A percentile compares a stretch with the other conserved stretches of the same genome.
phyloP scores from a whole-genome alignment of 2,888 invertebrate species.

The Lasioglossum morio region DNA sequence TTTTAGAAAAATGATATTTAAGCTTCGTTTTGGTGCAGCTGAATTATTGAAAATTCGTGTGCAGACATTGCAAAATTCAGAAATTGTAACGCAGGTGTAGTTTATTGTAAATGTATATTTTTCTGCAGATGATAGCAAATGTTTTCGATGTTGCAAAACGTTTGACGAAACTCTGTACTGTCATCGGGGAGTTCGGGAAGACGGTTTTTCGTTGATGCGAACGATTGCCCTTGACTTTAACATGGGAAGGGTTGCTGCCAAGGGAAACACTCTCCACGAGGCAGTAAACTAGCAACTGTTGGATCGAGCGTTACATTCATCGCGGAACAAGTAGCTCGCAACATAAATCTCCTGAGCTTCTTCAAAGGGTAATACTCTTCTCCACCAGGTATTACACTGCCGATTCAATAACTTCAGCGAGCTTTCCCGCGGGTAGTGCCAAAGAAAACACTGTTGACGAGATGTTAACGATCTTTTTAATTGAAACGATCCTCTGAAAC shows the following conservation, averaged over 20 bases:
- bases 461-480: neutral
- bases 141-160: neutral
- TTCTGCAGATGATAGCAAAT: neutral
- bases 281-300: neutral
- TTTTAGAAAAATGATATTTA: too few species aligned
- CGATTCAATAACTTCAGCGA: neutral
- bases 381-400: neutral
- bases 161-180: neutral
- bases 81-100: too few species aligned
- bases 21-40: too few species aligned
- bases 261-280: slow-evolving; percentile 41
- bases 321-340: neutral
- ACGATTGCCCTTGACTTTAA: slow-evolving; percentile 39
- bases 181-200: neutral
- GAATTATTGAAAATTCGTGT: too few species aligned
- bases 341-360: slow-evolving; percentile 5
- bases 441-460: neutral
- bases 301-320: slow-evolving; percentile 1
- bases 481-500: neutral
- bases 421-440: neutral
- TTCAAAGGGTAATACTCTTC: neutral
- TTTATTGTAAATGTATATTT: neutral
- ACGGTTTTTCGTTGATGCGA: neutral
- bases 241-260: slow-evolving; percentile 47
- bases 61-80: too few species aligned